phyloP scores from a whole-genome alignment of 2,888 invertebrate genomes.

The Deilephila porcellus region DNA sequence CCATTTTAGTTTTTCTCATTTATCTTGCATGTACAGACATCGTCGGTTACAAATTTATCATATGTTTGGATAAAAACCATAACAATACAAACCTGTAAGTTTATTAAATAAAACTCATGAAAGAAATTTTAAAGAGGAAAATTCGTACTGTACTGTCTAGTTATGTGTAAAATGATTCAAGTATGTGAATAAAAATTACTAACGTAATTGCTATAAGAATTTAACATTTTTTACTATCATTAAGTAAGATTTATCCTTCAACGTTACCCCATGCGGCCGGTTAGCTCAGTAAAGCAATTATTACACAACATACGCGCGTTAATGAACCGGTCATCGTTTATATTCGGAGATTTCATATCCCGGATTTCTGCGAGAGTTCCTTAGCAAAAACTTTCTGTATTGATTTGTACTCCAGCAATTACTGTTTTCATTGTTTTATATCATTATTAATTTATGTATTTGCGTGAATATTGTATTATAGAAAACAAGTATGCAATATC shows the following conservation, averaged over 20 bases:
- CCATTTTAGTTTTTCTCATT: too few relatives aligned
- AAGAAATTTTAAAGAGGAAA: too few relatives aligned
- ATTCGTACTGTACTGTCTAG: too few relatives aligned
- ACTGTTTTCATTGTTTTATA: neutral
- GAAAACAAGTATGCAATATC: too few relatives aligned
- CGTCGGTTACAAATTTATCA: too few relatives aligned
- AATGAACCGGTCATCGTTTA: constrained; percentile 34
- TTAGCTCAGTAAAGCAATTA: constrained; percentile 30
- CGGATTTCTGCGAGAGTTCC: constrained; percentile 37
- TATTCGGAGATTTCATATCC: constrained; percentile 37
- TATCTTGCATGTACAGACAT: too few relatives aligned
- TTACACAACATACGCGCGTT: constrained; percentile 23
- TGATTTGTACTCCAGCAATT: neutral
- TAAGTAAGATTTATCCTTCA: constrained; percentile 33
- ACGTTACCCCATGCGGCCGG: constrained; percentile 32
- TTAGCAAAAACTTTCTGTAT: constrained; percentile 32
- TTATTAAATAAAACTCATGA: too few relatives aligned
- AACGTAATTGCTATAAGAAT: neutral
- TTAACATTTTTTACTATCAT: constrained; percentile 30
- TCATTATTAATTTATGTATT: too few relatives aligned
- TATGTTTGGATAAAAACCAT: too few relatives aligned
- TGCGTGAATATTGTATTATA: too few relatives aligned
- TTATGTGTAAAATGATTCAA: neutral
- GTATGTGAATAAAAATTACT: neutral
- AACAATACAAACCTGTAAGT: too few relatives aligned